Conservation (phyloP, 2,888 invertebrate species). For the Sarcophaga caerulescens region DNA sequence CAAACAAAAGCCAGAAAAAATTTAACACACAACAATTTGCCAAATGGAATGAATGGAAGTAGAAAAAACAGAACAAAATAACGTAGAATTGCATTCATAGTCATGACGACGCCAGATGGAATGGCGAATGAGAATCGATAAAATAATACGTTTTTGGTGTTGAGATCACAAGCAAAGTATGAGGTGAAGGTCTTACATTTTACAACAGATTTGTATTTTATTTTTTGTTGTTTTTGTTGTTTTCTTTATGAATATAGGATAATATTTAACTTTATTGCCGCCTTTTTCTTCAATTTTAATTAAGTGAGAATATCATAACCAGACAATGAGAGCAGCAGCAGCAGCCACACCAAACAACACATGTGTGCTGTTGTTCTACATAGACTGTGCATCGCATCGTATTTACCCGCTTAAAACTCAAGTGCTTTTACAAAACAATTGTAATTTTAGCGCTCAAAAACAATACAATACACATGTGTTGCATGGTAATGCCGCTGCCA, state of each 20-base stretch:
- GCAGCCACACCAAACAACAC: slow-evolving; percentile 22
- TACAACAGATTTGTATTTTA: not conserved
- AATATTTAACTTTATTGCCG: not conserved
- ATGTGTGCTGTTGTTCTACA: slow-evolving; percentile 45
- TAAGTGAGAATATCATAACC: not conserved
- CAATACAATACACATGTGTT: slow-evolving; percentile 51
- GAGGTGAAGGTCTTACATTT: slow-evolving; percentile 53
- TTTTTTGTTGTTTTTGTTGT: not conserved
- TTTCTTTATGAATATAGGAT: not conserved
- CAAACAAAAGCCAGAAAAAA: not conserved
- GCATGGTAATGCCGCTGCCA: not conserved
- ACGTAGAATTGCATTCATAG: slow-evolving; percentile 46
- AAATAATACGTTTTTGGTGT: slow-evolving; percentile 5
- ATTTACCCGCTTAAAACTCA: slow-evolving; percentile 19
- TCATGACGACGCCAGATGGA: slow-evolving; percentile 62
- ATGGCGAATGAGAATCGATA: slow-evolving; percentile 20
- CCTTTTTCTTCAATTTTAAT: not conserved
- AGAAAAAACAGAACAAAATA: slow-evolving; percentile 8
- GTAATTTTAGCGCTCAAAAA: slow-evolving; percentile 44
- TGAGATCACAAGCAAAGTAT: slow-evolving; percentile 38
- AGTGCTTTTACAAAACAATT: slow-evolving; percentile 49
- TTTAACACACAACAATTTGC: not conserved
- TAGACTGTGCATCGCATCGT: not conserved
- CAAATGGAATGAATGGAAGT: not conserved
- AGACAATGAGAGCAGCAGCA: not conserved